Evolutionary conservation across 2,113 vertebrate genomes (phyloP).

Genomic region (Cervus canadensis): DNA sequence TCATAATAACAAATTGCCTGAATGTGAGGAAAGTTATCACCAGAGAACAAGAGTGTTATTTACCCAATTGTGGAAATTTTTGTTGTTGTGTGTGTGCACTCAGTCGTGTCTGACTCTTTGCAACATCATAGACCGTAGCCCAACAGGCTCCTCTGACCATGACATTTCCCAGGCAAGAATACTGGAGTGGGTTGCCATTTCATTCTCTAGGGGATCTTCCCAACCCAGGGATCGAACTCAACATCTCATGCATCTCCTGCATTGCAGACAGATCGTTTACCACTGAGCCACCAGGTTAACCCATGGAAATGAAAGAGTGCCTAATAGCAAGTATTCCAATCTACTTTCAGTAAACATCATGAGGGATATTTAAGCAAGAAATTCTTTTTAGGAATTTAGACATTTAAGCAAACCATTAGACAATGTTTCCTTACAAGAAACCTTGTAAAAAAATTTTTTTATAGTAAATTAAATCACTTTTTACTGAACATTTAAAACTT

Average conservation of each 20-base stretch:
- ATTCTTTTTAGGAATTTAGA: not conserved
- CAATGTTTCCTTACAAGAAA: not conserved
- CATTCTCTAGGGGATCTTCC: not conserved
- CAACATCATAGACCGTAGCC: not conserved
- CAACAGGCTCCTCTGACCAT: not conserved
- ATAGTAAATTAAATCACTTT: not conserved
- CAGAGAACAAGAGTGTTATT: not conserved
- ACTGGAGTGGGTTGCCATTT: not conserved
- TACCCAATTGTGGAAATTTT: not conserved
- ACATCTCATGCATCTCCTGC: not conserved
- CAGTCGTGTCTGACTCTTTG: not conserved
- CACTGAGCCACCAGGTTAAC: not conserved
- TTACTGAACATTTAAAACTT: not conserved
- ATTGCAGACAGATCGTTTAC: not conserved
- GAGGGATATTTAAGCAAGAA: not conserved
- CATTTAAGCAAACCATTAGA: not conserved
- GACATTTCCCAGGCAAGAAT: not conserved
- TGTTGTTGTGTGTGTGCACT: not conserved
- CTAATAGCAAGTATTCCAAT: not conserved
- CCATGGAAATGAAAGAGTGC: not conserved
- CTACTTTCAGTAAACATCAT: not conserved
- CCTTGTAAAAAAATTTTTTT: not conserved
- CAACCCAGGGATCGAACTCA: not conserved
- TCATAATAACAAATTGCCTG: not conserved
- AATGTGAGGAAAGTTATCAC: not conserved